A percentile compares a stretch with the other conserved stretches of the same genome.
phyloP scores from a whole-genome alignment of 53 echinoderm and acorn worm genomes.

The Holothuria scabra region DNA sequence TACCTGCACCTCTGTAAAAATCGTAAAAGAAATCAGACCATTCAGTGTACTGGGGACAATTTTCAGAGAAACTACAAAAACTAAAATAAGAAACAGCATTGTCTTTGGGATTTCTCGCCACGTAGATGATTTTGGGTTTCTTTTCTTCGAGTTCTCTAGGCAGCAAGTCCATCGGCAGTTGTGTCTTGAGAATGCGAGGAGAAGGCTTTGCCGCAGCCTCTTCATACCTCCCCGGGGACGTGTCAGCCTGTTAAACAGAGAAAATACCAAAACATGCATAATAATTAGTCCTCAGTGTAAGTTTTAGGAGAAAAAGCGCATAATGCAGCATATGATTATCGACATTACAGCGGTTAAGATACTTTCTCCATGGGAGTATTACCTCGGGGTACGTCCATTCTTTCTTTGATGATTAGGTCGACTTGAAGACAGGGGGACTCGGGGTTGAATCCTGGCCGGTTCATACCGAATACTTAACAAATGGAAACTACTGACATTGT shows the following conservation, averaged over 20 bases:
- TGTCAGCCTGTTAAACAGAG: conserved; percentile 16
- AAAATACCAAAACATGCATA: not conserved
- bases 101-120: conserved; percentile 69
- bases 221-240: conserved; percentile 35
- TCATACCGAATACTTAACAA: no score
- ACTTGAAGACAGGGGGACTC: no score
- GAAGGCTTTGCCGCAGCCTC: conserved; percentile 44
- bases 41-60: conserved; percentile 57
- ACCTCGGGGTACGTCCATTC: no score
- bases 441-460: no score
- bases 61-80: conserved; percentile 49
- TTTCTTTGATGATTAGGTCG: no score
- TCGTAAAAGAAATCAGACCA: conserved; percentile 60
- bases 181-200: conserved; percentile 83
- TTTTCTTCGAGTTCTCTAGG: conserved; percentile 69
- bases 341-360: no score
- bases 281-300: no score
- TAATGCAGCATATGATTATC: no score
- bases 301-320: no score
- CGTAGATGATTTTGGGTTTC: conserved; percentile 70
- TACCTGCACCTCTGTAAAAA: conserved; percentile 55
- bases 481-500: no score
- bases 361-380: no score
- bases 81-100: conserved; percentile 69
- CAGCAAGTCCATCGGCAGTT: conserved; percentile 66